A percentile compares a stretch with the other conserved stretches of the same genome.
Conservation (phyloP, 2,888 invertebrate species). For the Lycia hirtaria region DNA sequence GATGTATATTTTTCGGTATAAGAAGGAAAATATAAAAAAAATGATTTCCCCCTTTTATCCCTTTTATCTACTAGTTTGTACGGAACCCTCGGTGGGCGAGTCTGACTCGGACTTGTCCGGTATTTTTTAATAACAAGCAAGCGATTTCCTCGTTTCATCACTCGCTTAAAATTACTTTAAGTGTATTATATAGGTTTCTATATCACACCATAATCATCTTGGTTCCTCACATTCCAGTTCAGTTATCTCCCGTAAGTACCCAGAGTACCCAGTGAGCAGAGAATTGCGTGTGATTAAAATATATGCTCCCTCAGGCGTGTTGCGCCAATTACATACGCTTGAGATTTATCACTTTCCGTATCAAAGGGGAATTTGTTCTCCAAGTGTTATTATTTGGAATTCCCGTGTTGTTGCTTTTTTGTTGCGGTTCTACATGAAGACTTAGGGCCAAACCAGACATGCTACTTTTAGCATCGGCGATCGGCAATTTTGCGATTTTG, state of each 20-base stretch:
- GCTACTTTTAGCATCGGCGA: no score
- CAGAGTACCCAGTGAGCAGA: slow-evolving; percentile 28
- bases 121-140: no score
- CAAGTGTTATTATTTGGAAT: slow-evolving; percentile 8
- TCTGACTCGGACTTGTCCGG: no score
- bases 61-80: no score
- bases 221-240: neutral
- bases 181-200: neutral
- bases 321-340: slow-evolving; percentile 33
- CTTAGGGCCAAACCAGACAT: no score
- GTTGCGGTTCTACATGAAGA: neutral
- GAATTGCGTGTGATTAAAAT: slow-evolving; percentile 29
- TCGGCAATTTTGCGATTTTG: no score
- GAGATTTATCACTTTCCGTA: slow-evolving; percentile 23
- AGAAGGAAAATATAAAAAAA: no score
- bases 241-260: slow-evolving; percentile 19
- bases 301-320: slow-evolving; percentile 27
- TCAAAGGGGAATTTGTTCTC: slow-evolving; percentile 14
- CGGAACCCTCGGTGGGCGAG: no score
- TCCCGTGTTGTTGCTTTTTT: slow-evolving; percentile 1
- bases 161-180: no score
- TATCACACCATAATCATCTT: slow-evolving; percentile 1
- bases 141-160: no score
- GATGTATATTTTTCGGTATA: no score
- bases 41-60: no score